Percentiles rank a stretch among this genome's conserved stretches.
phyloP scores from a whole-genome alignment of 1,140 invertebrate genomes.

The Microplitis demolitor region DNA sequence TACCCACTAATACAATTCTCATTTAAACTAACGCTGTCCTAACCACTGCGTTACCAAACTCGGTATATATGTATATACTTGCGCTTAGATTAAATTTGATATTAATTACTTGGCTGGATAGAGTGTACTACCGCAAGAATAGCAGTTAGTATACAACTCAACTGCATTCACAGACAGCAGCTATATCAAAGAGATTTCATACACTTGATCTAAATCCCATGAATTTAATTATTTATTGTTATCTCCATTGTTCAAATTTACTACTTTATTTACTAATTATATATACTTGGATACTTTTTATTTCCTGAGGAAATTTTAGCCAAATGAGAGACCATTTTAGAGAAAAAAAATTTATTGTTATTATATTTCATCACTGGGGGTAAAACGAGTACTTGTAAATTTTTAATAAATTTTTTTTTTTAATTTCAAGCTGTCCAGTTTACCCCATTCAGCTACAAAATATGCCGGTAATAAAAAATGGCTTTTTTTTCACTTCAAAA shows the following conservation, averaged over 20 bases:
- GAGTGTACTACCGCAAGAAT: slow-evolving; percentile 6
- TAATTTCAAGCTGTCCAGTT: too few relatives aligned
- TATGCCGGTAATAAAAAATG: too few relatives aligned
- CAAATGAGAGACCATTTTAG: too few relatives aligned
- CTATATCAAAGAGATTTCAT: not conserved
- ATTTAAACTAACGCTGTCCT: slow-evolving; percentile 12
- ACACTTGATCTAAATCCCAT: not conserved
- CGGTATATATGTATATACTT: slow-evolving; percentile 27
- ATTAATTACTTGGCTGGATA: slow-evolving; percentile 36
- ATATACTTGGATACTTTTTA: too few relatives aligned
- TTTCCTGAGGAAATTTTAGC: too few relatives aligned
- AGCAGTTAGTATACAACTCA: not conserved
- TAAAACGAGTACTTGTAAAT: too few relatives aligned
- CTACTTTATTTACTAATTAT: not conserved
- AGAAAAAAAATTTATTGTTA: too few relatives aligned
- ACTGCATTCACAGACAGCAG: not conserved
- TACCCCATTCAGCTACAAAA: too few relatives aligned
- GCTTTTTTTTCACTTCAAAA: too few relatives aligned
- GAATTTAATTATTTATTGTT: not conserved
- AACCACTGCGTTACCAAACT: slow-evolving; percentile 23
- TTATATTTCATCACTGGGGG: too few relatives aligned
- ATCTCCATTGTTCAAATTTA: not conserved
- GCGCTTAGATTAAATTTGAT: slow-evolving; percentile 40
- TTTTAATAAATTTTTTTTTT: too few relatives aligned
- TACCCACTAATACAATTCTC: slow-evolving; percentile 2